Evolutionary conservation across 30 jellyfish, hydroid and myxozoan species (phyloP).

Genomic region (Aurelia coerulea): DNA sequence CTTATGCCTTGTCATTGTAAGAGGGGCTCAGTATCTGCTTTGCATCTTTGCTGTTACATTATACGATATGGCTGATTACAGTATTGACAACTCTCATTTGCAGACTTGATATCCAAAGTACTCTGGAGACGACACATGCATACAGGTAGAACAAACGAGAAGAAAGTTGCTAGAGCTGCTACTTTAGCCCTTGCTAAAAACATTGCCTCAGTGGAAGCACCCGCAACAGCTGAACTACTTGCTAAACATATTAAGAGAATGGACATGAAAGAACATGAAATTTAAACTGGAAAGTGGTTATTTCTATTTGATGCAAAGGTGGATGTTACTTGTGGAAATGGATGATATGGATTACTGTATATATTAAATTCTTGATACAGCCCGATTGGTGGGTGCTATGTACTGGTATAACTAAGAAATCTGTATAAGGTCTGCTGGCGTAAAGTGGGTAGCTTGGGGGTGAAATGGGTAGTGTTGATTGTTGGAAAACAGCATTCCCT

Average conservation of each 20-base stretch:
- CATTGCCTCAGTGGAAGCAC: slow-evolving; percentile 15
- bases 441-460: too few relatives aligned
- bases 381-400: too few relatives aligned
- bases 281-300: background rate
- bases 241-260: slow-evolving; percentile 1
- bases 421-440: too few relatives aligned
- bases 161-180: background rate
- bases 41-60: too few relatives aligned
- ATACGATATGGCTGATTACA: background rate
- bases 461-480: too few relatives aligned
- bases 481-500: too few relatives aligned
- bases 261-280: slow-evolving; percentile 6
- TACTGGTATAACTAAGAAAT: too few relatives aligned
- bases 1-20: too few relatives aligned
- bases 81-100: too few relatives aligned
- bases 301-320: background rate
- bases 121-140: slow-evolving; percentile 25
- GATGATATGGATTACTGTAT: slow-evolving; percentile 1
- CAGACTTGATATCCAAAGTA: slow-evolving; percentile 4
- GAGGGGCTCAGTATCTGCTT: too few relatives aligned
- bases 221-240: slow-evolving; percentile 1
- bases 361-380: slow-evolving; percentile 5
- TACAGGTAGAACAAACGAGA: background rate
- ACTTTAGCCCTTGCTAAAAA: background rate
- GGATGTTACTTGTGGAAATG: too few relatives aligned